Conservation (phyloP, 1,140 invertebrate genomes). For the Hypsibius dujardini region DNA sequence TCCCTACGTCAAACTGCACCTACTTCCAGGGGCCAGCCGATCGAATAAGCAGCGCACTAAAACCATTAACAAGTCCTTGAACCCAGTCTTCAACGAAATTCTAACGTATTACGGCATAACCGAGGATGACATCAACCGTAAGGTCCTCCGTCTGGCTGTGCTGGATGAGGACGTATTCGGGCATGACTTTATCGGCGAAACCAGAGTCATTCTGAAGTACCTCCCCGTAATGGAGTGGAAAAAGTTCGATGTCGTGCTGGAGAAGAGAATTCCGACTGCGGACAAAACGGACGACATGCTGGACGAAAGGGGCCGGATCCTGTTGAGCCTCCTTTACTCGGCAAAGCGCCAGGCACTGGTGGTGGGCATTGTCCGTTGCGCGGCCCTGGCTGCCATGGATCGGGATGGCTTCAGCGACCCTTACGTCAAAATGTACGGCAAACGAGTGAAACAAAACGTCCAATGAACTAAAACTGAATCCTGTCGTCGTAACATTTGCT, state of each 20-base stretch:
- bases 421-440: constrained; percentile 65
- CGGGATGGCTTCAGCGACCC: constrained; percentile 71
- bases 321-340: constrained; percentile 59
- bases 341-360: constrained; percentile 53
- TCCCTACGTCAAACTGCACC: constrained; percentile 71
- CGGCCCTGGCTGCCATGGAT: constrained; percentile 59
- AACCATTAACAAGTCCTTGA: constrained; percentile 72
- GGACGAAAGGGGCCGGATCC: constrained; percentile 48
- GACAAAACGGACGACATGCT: constrained; percentile 35
- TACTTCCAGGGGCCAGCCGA: constrained; percentile 51
- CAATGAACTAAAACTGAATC: not conserved
- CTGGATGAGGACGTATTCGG: constrained; percentile 70
- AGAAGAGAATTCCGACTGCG: constrained; percentile 32
- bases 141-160: constrained; percentile 51
- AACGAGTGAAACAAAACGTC: constrained; percentile 23
- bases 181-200: constrained; percentile 63
- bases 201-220: constrained; percentile 44
- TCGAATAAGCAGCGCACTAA: constrained; percentile 63
- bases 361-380: constrained; percentile 57
- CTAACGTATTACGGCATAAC: constrained; percentile 71
- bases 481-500: not conserved
- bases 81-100: constrained; percentile 83
- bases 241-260: constrained; percentile 43
- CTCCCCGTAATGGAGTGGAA: constrained; percentile 46
- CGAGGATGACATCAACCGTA: constrained; percentile 51